Base-by-base conservation (phyloP, 2,888 invertebrate genomes). In the Ceraclea dissimilis region DNA sequence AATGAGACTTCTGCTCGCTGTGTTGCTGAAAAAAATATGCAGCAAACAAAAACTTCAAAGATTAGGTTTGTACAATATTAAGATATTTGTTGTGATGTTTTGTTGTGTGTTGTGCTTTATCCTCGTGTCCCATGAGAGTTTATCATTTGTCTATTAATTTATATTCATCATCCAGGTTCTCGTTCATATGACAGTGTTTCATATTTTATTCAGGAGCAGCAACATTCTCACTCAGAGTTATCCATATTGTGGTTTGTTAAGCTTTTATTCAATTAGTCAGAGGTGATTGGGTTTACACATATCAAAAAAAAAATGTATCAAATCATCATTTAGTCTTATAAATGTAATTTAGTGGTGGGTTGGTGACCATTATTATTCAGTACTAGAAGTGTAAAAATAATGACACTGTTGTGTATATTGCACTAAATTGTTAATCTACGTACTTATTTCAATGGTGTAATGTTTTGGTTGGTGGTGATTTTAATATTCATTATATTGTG, bases 21-120 rank as follows among this genome's bases (percentile, higher is more conserved):
- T 91, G 46, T 79, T 92, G 44, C 72, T 92, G 52, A 90, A 90
- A 65, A 86, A 88, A 71, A 91, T 93, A 62, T 90, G 90, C 17
- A 83, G 85, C n/a, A 84, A 85, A 62, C 86, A 87, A 64, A 83
- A 86, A 65, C 78, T 92, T 48, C 83, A 85, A 60, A 86, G 85
- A 65, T 73, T 92, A 67, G 91, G 92, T 65, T 85, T 83, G 72
- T 88, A 87, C 57, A 79, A 79, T 8, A 17, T 46, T 46, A 6
- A 17, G 16, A 18, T 19, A 11, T 6, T 46, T 46, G 19, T 18
- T 46, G 18, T 46, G 46, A 10, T 20, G 18, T 46, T 8, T 43
- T 17, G 17, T 52, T 59, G 60, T 62, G 56, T 51, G 39, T 53
- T 56, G 44, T 54, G 59, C 52, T 58, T 59, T 34, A 39, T n/a